phyloP scores from a whole-genome alignment of 2,113 vertebrate species.

The Pygoscelis adeliae region DNA sequence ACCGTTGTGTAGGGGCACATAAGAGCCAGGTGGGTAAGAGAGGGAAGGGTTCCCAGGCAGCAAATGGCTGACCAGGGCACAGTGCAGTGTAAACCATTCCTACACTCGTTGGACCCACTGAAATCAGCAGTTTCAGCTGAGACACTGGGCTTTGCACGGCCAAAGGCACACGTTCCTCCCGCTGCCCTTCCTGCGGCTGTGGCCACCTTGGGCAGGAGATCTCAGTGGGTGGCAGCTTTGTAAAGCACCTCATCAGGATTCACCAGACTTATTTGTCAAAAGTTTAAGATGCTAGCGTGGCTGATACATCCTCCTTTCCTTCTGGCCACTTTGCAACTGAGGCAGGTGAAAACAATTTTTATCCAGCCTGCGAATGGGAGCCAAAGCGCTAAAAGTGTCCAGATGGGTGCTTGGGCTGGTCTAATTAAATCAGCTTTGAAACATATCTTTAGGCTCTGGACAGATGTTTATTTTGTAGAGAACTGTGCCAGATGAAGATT shows the following conservation, averaged over 20 bases:
- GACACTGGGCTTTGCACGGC: neutral
- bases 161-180: accelerated
- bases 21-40: neutral
- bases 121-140: neutral
- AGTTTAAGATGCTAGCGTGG: neutral
- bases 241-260: neutral
- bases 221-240: neutral
- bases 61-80: neutral
- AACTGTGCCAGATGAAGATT: conserved; percentile 44
- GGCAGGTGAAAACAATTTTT: neutral
- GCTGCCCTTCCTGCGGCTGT: neutral
- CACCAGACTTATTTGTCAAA: neutral
- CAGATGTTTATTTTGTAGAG: conserved; percentile 52
- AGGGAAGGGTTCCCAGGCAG: neutral
- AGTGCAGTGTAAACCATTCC: neutral
- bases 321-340: neutral
- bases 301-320: neutral
- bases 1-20: neutral
- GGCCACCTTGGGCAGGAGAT: neutral
- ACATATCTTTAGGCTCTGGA: conserved; percentile 35
- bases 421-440: conserved; percentile 54
- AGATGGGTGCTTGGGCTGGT: conserved; percentile 23
- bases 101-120: accelerated
- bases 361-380: neutral
- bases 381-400: conserved; percentile 16